These are phyloP conservation scores for Triops longicaudatus DNA, from an alignment of 1,140 invertebrate species.

Conservation along the genomic window DNA sequence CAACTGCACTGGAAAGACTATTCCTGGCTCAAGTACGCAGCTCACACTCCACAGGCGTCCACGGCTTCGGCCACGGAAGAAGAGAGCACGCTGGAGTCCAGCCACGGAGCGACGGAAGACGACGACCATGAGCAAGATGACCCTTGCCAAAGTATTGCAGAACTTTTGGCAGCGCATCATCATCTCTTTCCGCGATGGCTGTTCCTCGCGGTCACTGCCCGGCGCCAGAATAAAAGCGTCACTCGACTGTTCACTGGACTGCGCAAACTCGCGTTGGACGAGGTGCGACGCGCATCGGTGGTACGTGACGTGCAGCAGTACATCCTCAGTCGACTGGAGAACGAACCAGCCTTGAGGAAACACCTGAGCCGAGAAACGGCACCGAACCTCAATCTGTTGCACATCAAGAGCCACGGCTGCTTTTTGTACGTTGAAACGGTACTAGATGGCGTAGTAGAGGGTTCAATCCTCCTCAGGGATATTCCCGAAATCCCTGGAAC, in stretches of 20 bases:
- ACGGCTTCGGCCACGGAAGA: slow-evolving; percentile 22
- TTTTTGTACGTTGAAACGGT: slow-evolving; percentile 89
- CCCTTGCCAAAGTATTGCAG: slow-evolving; percentile 61
- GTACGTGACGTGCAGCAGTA: slow-evolving; percentile 87
- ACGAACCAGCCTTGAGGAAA: slow-evolving; percentile 65
- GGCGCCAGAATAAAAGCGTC: slow-evolving; percentile 67
- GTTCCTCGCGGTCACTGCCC: slow-evolving; percentile 77
- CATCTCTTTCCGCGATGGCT: slow-evolving; percentile 90
- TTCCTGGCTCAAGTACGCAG: slow-evolving; percentile 17
- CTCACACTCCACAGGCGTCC: neutral
- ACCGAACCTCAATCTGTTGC: slow-evolving; percentile 86
- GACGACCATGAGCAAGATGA: slow-evolving; percentile 32
- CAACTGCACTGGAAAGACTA: slow-evolving; percentile 32
- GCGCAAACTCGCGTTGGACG: slow-evolving; percentile 83
- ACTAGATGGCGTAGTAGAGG: slow-evolving; percentile 83
- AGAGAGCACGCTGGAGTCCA: neutral
- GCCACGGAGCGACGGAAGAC: neutral
- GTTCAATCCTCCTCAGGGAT: slow-evolving; percentile 78
- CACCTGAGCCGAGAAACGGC: slow-evolving; percentile 77
- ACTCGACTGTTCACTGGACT: slow-evolving; percentile 89
- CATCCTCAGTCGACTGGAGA: slow-evolving; percentile 79
- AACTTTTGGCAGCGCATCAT: slow-evolving; percentile 77
- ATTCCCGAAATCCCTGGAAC: slow-evolving; percentile 87
- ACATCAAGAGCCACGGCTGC: slow-evolving; percentile 94
- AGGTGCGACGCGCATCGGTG: slow-evolving; percentile 52